Evolutionary conservation across 2,888 invertebrate genomes (phyloP), one percentile per base, ranked within the genome.

Genomic region (Ceramica pisi): DNA sequence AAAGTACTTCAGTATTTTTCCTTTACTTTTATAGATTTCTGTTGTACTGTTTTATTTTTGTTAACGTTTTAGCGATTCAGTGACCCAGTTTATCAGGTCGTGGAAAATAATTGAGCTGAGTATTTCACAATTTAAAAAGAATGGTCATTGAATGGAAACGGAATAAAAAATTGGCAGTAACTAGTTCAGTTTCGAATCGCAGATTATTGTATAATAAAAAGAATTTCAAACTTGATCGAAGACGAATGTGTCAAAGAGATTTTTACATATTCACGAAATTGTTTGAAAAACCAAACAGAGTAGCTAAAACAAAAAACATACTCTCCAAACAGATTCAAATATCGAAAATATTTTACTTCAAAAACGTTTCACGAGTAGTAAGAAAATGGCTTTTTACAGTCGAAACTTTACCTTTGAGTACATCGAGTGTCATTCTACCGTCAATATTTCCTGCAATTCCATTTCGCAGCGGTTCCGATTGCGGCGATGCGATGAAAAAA

Each of bases 311-410:
- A 56, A 61, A 53, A 57, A 9, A 64, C 19, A 57, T 38, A 53
- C 21, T 48, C 21, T 38, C 35, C 50, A 85, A 81, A 41, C 83
- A 76, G 67, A 81, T 84, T 87, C 84, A 71, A 83, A 87, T 85
- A 66, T 71, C 62, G 62, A 63, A 75, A 78, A 82, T 87, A 87
- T 91, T 87, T 88, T 82, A 76, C 86, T 87, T 83, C 79, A 68
- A 85, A 86, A 87, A 75, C 78, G 71, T 85, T 88, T 87, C 82
- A 82, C 81, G 80, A 86, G 78, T 84, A 71, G 87, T 85, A 87
- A 86, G 87, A 89, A 90, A 89, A 88, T 90, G 82, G 83, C 88
- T 87, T 91, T 91, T 90, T 90, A 86, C 85, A 84, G 87, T 86
- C 81, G 73, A 67, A 90, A 91, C 88, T 91, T 91, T 85, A 80